Percentiles rank a stretch among this genome's conserved stretches.
These are phyloP conservation scores for Procavia capensis DNA, from an alignment of 2,113 vertebrate genomes.

Conservation along the genomic window DNA sequence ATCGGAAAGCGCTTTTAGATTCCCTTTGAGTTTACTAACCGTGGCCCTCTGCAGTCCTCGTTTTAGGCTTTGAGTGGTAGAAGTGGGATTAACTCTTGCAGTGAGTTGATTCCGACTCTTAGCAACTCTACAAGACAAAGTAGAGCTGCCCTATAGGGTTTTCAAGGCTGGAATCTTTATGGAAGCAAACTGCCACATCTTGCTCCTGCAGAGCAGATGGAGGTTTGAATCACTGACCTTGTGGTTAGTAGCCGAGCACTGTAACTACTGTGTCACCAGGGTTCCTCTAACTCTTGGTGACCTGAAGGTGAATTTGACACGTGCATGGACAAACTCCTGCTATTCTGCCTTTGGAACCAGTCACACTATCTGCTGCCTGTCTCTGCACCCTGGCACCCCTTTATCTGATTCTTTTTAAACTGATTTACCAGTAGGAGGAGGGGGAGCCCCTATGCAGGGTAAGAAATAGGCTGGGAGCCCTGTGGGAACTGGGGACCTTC, in stretches of 20 bases:
- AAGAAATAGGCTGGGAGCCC: not conserved
- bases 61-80: not conserved
- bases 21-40: not conserved
- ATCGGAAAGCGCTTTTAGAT: not conserved
- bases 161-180: not conserved
- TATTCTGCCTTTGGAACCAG: not conserved
- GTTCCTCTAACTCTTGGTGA: not conserved
- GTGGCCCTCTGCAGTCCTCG: not conserved
- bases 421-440: too few relatives aligned
- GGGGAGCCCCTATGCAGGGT: not conserved
- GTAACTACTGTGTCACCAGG: not conserved
- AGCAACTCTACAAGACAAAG: too few relatives aligned
- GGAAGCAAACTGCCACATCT: not conserved
- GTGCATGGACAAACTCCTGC: rapidly evolving
- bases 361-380: rapidly evolving
- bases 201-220: not conserved
- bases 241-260: not conserved
- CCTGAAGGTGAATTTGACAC: not conserved
- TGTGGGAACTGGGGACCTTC: not conserved
- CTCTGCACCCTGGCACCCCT: not conserved
- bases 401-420: not conserved
- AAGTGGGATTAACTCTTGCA: not conserved
- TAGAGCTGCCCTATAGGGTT: too few relatives aligned
- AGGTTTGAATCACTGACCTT: too few relatives aligned
- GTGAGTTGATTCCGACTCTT: too few relatives aligned